Conservation (phyloP, 2,888 invertebrate genomes). For the Xestia ashworthii region DNA sequence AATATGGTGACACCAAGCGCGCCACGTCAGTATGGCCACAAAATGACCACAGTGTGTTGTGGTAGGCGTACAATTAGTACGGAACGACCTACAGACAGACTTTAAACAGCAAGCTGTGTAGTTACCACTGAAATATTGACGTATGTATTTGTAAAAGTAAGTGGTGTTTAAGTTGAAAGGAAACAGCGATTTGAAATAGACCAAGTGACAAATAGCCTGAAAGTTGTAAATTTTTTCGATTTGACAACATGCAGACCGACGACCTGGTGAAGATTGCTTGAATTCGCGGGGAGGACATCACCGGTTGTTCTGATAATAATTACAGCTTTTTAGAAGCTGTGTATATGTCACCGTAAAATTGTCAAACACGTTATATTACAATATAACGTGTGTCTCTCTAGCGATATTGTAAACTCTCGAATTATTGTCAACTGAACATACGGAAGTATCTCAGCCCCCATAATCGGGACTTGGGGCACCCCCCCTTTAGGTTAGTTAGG, state of each 20-base stretch:
- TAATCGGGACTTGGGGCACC: no score
- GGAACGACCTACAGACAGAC: conserved; percentile 51
- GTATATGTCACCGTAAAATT: no score
- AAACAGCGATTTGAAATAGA: conserved; percentile 23
- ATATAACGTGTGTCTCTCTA: no score
- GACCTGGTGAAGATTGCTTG: not conserved
- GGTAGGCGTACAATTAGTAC: conserved; percentile 67
- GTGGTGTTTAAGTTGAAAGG: conserved; percentile 32
- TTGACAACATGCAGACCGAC: not conserved
- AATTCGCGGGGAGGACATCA: not conserved
- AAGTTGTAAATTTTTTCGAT: not conserved
- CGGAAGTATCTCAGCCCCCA: no score
- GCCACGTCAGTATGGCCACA: conserved; percentile 30
- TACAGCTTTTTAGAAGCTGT: not conserved
- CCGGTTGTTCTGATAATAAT: not conserved
- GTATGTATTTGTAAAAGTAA: conserved; percentile 39
- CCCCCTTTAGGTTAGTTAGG: no score
- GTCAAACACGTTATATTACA: no score
- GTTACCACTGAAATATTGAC: conserved; percentile 66
- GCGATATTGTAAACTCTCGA: no score
- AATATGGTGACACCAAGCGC: conserved; percentile 27
- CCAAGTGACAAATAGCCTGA: not conserved
- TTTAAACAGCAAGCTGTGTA: conserved; percentile 58
- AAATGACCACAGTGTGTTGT: conserved; percentile 25
- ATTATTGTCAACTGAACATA: no score